Conservation (phyloP, 2,113 vertebrate genomes). For the Aleadryas rufinucha region DNA sequence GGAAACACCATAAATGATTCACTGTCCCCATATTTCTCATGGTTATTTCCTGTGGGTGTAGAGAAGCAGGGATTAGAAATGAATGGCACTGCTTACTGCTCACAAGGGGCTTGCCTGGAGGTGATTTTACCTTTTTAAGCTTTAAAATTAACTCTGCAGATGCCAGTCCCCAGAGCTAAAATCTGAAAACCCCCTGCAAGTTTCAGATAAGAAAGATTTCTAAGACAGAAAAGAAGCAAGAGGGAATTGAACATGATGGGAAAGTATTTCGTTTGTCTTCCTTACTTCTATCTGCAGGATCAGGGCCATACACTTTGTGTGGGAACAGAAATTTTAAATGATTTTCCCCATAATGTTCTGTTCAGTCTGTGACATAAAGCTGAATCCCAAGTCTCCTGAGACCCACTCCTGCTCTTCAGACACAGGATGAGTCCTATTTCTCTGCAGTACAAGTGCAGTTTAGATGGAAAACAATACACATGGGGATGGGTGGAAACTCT, state of each 20-base stretch:
- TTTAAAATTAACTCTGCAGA: background rate
- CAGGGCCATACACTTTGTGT: background rate
- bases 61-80: slow-evolving; percentile 60
- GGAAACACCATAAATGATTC: slow-evolving; percentile 59
- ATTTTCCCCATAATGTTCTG: background rate
- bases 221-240: background rate
- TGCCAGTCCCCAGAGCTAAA: background rate
- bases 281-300: background rate
- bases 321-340: background rate
- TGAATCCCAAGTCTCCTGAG: background rate
- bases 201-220: background rate
- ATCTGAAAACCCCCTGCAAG: background rate
- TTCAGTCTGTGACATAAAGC: background rate
- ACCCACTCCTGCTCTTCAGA: background rate
- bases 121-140: slow-evolving; percentile 37
- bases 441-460: background rate
- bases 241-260: background rate
- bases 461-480: background rate
- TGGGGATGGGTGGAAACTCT: background rate
- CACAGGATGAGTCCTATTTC: background rate
- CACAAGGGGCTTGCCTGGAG: slow-evolving; percentile 47
- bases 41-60: slow-evolving; percentile 66
- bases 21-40: slow-evolving; percentile 36
- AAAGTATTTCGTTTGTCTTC: background rate
- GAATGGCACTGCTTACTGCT: slow-evolving; percentile 52